A percentile compares a stretch with the other conserved stretches of the same genome.
Evolutionary conservation across 2,113 vertebrate species (phyloP).

Genomic region (Bothrops jararaca): DNA sequence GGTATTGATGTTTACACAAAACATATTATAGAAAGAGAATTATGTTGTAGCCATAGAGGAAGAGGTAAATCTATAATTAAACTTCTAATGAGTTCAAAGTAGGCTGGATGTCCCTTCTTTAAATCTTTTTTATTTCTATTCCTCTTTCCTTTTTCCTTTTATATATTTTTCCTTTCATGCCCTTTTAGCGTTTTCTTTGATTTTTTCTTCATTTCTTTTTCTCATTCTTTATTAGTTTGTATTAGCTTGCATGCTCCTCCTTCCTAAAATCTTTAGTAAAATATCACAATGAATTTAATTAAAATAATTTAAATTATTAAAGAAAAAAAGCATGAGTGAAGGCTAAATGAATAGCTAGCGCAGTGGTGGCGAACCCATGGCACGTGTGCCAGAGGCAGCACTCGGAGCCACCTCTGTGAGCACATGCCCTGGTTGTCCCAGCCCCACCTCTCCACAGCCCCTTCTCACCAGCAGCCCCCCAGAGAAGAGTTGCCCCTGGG

Average conservation of each 20-base stretch:
- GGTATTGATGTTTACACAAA: neutral
- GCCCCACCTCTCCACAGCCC: too few relatives aligned
- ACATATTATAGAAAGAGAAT: neutral
- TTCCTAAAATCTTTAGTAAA: neutral
- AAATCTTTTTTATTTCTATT: neutral
- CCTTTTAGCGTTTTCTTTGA: neutral
- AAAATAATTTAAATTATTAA: neutral
- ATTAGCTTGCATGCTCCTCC: neutral
- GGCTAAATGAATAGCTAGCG: neutral
- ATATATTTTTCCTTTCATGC: neutral
- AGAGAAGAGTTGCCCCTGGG: too few relatives aligned
- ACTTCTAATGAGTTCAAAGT: neutral
- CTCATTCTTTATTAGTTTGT: neutral
- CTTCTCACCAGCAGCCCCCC: too few relatives aligned
- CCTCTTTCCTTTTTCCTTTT: neutral
- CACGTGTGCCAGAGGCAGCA: too few relatives aligned
- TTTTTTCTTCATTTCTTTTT: neutral
- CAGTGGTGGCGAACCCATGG: too few relatives aligned
- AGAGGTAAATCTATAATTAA: neutral
- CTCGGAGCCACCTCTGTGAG: too few relatives aligned
- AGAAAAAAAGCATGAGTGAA: neutral
- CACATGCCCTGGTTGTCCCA: too few relatives aligned
- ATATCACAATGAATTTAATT: neutral
- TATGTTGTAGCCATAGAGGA: neutral
- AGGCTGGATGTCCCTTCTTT: neutral